Evolutionary conservation across 2,797 vertebrate genomes (phyloP), one percentile per base, ranked within the genome.

Genomic region (Coregonus sp.): DNA sequence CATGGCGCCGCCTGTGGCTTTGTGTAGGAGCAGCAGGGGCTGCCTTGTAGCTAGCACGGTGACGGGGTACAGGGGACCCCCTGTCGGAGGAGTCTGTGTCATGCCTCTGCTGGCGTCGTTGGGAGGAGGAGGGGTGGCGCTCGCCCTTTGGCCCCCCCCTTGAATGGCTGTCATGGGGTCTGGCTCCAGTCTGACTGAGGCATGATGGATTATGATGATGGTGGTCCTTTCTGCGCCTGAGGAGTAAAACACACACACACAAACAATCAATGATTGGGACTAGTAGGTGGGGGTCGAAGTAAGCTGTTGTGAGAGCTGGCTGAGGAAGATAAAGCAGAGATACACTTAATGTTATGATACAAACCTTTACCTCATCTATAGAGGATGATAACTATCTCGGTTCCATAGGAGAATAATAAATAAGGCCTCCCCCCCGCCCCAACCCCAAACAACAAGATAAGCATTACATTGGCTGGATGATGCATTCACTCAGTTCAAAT

Each of bases 131-230:
- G 82, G 88, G 86, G 85, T 85, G 84, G 71, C 51, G 91, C 82
- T 93, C 90, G 81, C 85, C 90, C 91, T 93, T 94, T 92, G 91
- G 87, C 74, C 89, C 91, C 87, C 87, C 84, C 82, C 88, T 91
- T 93, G 93, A 94, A 93, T 92, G 89, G 90, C 93, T 94, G 92
- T 95, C 93, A 91, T 81, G 85, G 84, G 89, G 88, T 84, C 89
- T 89, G 92, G 93, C 93, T 95, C 93, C 94, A 78, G 91, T 94
- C 92, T 92, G 93, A 90, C 93, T 94, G 35, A 85, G 86, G 83
- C 90, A 91, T 94, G 94, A 95, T 94, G 94, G 93, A 92, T 94
- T 93, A 93, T 92, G 91, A 92, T 88, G 90, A 81, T 91, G 90
- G 89, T 93, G 92, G 88, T 93, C 92, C 88, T 93, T 94, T 93